Conservation (phyloP, 1,140 invertebrate species). For the Neuroterus valhalla region DNA sequence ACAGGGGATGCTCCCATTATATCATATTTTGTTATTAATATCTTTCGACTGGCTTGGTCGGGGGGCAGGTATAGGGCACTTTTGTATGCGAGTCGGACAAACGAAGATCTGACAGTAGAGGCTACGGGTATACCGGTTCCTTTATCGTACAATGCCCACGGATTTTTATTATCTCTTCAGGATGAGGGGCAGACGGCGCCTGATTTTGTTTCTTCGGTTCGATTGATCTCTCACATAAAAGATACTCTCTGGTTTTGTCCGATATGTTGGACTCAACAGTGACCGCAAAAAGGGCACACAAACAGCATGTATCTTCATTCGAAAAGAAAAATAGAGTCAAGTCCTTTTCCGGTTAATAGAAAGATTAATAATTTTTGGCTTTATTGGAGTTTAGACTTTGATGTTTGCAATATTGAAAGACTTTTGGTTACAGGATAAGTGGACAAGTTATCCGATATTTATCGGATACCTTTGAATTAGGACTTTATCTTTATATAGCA, state of each 20-base stretch:
- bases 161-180: conserved; percentile 61
- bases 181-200: conserved; percentile 31
- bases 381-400: too few relatives aligned
- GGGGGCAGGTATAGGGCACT: conserved; percentile 68
- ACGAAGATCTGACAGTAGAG: conserved; percentile 60
- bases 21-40: conserved; percentile 76
- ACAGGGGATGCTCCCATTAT: conserved; percentile 71
- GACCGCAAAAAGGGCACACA: conserved; percentile 17
- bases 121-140: conserved; percentile 62
- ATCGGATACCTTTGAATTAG: too few relatives aligned
- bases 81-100: conserved; percentile 59
- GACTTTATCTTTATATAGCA: too few relatives aligned
- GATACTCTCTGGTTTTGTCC: conserved; percentile 18
- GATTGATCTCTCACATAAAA: conserved; percentile 22
- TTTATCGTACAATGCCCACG: conserved; percentile 63
- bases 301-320: neutral
- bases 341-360: neutral
- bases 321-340: neutral
- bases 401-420: too few relatives aligned
- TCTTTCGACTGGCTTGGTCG: conserved; percentile 72
- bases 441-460: too few relatives aligned
- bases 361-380: neutral
- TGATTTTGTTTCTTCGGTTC: conserved; percentile 35
- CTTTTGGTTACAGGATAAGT: too few relatives aligned
- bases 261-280: conserved; percentile 7